Conservation (phyloP, 2,113 vertebrate species). For the Cryptomyrus ogoouensis region DNA sequence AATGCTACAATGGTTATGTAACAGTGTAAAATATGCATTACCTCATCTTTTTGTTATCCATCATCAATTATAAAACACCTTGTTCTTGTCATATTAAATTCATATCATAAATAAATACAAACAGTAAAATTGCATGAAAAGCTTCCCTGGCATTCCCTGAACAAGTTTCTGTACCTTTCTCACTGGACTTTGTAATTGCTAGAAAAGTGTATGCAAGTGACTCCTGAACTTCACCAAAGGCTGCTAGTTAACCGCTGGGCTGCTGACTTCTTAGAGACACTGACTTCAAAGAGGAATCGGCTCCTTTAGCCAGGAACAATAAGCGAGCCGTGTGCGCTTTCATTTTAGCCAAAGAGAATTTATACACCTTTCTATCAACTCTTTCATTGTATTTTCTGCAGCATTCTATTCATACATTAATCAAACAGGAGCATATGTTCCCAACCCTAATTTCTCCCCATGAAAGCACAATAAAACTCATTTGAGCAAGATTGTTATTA, state of each 20-base stretch:
- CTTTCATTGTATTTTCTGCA: neutral
- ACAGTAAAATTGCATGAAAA: neutral
- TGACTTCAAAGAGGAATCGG: neutral
- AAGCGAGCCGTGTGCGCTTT: neutral
- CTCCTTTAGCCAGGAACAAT: neutral
- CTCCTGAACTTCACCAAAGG: neutral
- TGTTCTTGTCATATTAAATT: neutral
- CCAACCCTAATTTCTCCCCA: neutral
- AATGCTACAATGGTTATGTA: neutral
- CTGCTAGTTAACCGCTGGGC: neutral
- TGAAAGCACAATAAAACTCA: neutral
- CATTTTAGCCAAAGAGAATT: neutral
- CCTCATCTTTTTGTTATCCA: neutral
- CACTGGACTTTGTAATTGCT: neutral
- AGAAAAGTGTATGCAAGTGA: neutral
- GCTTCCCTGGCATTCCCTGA: neutral
- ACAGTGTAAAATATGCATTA: neutral
- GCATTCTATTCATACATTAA: neutral
- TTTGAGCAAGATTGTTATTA: neutral
- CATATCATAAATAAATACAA: neutral
- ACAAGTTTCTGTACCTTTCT: neutral
- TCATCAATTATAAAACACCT: neutral
- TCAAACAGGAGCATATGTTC: neutral
- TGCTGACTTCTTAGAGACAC: too few relatives aligned
- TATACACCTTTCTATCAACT: neutral